Evolutionary conservation across 92 coral and sea anemone species (phyloP).

Genomic region (Chrysogorgia sp.): DNA sequence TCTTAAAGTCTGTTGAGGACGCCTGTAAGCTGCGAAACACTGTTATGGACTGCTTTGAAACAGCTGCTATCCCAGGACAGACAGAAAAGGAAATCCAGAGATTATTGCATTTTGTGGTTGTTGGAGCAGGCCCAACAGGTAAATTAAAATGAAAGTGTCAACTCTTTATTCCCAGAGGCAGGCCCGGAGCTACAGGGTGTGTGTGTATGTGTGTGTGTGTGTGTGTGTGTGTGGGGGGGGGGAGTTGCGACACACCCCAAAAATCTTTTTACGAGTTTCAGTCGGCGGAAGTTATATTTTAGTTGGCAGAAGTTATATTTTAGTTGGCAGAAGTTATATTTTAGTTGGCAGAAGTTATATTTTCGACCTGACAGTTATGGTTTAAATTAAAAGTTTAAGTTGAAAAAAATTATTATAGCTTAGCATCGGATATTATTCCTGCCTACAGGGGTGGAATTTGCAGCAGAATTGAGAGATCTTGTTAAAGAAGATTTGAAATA

Average conservation of each 20-base stretch:
- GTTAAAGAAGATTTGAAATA: slow-evolving; percentile 30
- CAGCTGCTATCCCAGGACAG: slow-evolving; percentile 46
- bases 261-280: too few relatives aligned
- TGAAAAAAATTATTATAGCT: background rate
- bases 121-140: slow-evolving; percentile 48
- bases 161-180: background rate
- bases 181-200: too few relatives aligned
- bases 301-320: too few relatives aligned
- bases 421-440: background rate
- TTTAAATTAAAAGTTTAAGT: too few relatives aligned
- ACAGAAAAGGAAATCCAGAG: slow-evolving; percentile 30
- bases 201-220: too few relatives aligned
- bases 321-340: too few relatives aligned
- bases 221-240: too few relatives aligned
- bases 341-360: too few relatives aligned
- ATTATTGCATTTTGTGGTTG: slow-evolving; percentile 43
- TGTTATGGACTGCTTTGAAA: slow-evolving; percentile 45
- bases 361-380: too few relatives aligned
- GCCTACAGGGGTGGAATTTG: slow-evolving; percentile 40
- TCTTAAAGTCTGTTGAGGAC: slow-evolving; percentile 40
- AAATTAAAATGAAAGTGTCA: background rate
- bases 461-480: slow-evolving; percentile 45
- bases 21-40: slow-evolving; percentile 42
- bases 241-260: too few relatives aligned
- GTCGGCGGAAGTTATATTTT: too few relatives aligned